Percentiles rank a stretch among this genome's conserved stretches.
Conservation (phyloP, 2,113 vertebrate species). For the Hemiscyllium ocellatum region DNA sequence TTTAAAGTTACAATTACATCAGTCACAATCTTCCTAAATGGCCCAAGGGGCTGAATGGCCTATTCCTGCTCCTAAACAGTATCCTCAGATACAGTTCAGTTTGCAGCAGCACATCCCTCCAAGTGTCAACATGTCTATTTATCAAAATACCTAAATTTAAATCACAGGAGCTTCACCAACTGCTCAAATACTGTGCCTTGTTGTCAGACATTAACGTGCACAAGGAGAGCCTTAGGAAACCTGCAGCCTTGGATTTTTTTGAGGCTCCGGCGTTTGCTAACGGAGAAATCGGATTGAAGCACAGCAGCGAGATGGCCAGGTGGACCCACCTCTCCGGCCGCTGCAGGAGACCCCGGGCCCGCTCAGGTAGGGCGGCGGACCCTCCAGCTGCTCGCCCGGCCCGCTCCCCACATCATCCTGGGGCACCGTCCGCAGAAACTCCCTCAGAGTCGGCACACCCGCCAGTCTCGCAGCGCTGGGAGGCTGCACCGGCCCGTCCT, state of each 20-base stretch:
- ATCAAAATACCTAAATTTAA: not conserved
- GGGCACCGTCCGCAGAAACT: not conserved
- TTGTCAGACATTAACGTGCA: not conserved
- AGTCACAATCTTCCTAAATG: too few relatives aligned
- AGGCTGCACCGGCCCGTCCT: not conserved
- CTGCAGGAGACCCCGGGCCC: not conserved
- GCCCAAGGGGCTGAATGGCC: too few relatives aligned
- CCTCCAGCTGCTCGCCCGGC: not conserved
- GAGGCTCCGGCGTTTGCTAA: not conserved
- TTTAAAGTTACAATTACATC: too few relatives aligned
- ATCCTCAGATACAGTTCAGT: too few relatives aligned
- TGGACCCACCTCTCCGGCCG: not conserved
- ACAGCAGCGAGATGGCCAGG: not conserved
- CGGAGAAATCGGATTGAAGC: not conserved
- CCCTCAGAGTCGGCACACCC: not conserved
- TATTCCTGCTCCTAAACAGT: too few relatives aligned
- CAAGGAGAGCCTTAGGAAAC: not conserved
- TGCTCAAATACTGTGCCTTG: not conserved
- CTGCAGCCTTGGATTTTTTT: not conserved
- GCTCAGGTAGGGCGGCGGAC: not conserved
- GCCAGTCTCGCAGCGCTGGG: not conserved
- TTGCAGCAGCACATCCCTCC: not conserved
- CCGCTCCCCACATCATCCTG: too few relatives aligned
- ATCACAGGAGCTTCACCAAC: not conserved
- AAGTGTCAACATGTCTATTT: not conserved